Conservation (phyloP, 2,113 vertebrate species). For the Anser cygnoides region DNA sequence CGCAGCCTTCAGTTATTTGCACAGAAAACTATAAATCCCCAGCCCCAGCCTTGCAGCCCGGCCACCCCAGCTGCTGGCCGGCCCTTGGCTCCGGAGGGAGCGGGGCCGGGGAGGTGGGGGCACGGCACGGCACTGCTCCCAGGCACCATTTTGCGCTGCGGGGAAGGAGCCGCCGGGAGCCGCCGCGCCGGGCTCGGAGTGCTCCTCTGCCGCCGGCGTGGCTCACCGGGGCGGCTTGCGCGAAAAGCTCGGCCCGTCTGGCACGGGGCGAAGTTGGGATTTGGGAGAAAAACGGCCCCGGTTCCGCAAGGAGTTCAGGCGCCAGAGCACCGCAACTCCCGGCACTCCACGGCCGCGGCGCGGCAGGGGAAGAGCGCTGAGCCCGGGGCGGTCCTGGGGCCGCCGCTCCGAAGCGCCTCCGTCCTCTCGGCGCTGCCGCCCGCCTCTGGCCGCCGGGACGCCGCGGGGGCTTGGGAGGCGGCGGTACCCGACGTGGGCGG, state of each 20-base stretch:
- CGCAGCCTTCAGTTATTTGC: neutral
- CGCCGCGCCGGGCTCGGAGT: neutral
- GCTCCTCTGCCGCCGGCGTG: neutral
- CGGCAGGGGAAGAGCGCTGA: neutral
- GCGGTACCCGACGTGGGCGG: neutral
- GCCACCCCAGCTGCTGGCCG: neutral
- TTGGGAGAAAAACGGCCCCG: neutral
- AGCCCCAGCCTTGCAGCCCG: neutral
- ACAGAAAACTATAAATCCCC: neutral
- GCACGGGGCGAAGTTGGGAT: neutral
- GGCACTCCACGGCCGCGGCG: neutral
- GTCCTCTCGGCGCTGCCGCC: neutral
- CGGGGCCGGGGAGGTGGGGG: neutral
- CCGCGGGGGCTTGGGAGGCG: neutral
- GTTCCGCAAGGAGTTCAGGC: neutral
- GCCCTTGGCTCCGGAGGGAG: neutral
- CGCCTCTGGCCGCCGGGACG: neutral
- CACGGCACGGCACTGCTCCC: neutral
- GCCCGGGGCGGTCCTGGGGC: neutral
- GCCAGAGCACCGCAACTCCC: neutral
- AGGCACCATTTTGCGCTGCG: neutral
- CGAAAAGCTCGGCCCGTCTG: neutral
- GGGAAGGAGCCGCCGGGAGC: neutral
- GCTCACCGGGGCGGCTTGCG: neutral
- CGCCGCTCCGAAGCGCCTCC: neutral